Evolutionary conservation across 2,797 vertebrate species (phyloP), one percentile per base, ranked within the genome.

Genomic region (Crocodylus rhombifer): DNA sequence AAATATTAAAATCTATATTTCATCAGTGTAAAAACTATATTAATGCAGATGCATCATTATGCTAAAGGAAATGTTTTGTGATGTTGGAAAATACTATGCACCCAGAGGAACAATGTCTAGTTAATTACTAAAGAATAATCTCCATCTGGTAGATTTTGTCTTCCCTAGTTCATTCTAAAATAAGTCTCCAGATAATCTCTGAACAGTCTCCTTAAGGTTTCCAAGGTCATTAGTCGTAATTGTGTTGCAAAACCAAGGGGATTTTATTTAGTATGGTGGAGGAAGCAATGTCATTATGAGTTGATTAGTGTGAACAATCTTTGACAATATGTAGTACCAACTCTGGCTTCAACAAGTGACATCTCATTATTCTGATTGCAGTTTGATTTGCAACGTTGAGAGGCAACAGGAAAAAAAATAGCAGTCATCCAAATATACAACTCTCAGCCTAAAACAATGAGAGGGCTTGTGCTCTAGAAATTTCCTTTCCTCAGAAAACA

Each of bases 351-450:
- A 96, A 83, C 89, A 91, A 92, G 92, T 96, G 96, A 95, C 95
- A 96, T 92, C 93, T 98, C 96, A 98, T 98, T 98, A 98, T 96
- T 98, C 95, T 97, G 95, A 97, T 97, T 98, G 96, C 97, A 88
- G 80, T 97, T 97, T 97, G 96, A 98, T 98, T 97, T 97, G 96
- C 93, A 93, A 86, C 87, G 91, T 96, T 97, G 91, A 97, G 84
- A 82, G 51, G 94, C 92, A 94, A 89, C 75, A 87, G 85, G 87
- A 94, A 84, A 84, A 80, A 56, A 80, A 90, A 96, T 51, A 88
- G 87, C 87, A 95, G 86, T 93, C 93, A 97, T 80, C 91, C 74
- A 93, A 94, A 89, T 91, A 88, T 91, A 60, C 78, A 92, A 97
- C 91, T 78, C 56, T 85, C 87, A 96, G 80, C 93, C 2, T 7